Conservation (phyloP, 2,113 vertebrate species). For the Tor tambroides region DNA sequence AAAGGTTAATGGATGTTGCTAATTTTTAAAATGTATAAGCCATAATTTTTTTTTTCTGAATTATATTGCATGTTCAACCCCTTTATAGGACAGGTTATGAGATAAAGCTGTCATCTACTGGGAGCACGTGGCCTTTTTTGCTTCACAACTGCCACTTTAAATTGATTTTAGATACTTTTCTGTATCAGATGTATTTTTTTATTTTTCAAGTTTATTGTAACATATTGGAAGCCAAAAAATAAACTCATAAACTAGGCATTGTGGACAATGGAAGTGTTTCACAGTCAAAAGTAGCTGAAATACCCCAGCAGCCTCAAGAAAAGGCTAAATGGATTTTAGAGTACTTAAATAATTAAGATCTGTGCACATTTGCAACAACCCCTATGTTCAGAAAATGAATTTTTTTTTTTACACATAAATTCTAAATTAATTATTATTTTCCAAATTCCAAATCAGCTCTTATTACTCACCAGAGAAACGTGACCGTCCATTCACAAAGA, state of each 20-base stretch:
- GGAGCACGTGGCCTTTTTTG: neutral
- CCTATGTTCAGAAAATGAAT: neutral
- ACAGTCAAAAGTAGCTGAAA: neutral
- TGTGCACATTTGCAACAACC: neutral
- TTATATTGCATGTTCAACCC: neutral
- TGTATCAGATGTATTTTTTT: neutral
- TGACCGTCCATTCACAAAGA: conserved; percentile 88
- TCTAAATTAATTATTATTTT: neutral
- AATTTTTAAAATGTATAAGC: neutral
- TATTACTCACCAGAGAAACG: conserved; percentile 81
- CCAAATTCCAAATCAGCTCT: neutral
- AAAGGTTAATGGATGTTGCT: neutral
- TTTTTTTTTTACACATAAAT: neutral
- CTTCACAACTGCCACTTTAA: neutral
- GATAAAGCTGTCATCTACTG: neutral
- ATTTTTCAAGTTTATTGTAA: neutral
- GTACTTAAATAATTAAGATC: neutral
- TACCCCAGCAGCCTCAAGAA: neutral
- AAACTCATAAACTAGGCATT: neutral
- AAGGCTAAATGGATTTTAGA: neutral
- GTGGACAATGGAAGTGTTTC: neutral
- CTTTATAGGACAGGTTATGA: neutral
- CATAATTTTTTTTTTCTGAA: neutral
- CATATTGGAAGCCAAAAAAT: neutral
- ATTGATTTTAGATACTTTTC: neutral